These are phyloP conservation scores for Erithacus rubecula DNA, from an alignment of 2,797 vertebrate genomes.

Conservation along the genomic window DNA sequence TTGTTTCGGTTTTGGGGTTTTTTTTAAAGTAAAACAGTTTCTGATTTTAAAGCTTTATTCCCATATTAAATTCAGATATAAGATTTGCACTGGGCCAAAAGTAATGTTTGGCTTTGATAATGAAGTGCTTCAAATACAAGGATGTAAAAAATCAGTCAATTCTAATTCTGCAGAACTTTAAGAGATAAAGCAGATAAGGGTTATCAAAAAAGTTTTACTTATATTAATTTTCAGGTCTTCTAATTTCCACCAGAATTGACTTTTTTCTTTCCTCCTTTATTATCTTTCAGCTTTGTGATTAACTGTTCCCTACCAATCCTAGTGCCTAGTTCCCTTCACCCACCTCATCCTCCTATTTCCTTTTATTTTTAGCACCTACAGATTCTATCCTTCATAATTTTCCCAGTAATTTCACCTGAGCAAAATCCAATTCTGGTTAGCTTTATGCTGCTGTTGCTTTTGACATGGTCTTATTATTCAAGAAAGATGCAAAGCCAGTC, in stretches of 20 bases:
- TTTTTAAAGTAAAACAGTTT: background rate
- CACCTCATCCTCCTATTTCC: constrained; percentile 4
- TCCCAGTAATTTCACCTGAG: background rate
- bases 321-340: background rate
- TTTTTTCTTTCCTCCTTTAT: constrained; percentile 16
- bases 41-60: background rate
- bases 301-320: constrained; percentile 3
- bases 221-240: background rate
- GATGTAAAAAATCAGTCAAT: background rate
- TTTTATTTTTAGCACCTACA: constrained; percentile 33
- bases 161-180: background rate
- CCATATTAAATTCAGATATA: background rate
- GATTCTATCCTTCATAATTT: background rate
- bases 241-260: background rate
- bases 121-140: background rate
- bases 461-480: background rate
- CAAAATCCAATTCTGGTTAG: background rate
- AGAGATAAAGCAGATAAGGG: background rate
- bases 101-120: background rate
- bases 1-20: background rate
- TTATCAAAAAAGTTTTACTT: background rate
- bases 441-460: constrained; percentile 1
- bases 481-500: background rate
- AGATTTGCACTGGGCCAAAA: background rate
- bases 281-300: constrained; percentile 6